Base-by-base conservation (phyloP, 2,888 invertebrate species). In the Monopis laevigella region DNA sequence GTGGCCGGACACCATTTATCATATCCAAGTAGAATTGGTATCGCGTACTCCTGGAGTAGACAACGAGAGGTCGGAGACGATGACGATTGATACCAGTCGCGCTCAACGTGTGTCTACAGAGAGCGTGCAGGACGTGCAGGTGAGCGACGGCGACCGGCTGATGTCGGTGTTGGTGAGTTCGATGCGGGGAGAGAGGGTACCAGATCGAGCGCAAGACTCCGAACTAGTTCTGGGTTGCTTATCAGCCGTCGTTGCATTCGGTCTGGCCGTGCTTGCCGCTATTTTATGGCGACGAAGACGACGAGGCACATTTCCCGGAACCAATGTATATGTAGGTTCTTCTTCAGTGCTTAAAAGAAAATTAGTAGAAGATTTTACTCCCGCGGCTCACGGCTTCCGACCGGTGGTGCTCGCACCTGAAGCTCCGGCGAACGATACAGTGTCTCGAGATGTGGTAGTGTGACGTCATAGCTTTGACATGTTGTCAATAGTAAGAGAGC, bases 1-100 rank as follows among this genome's bases (percentile, higher is more conserved):
- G 40, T 91, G 90, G 90, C 90, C 90, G 38, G 89, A 90, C 63
- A 90, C 90, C 32, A 71, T 89, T 49, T 92, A 90, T 67, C 88
- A 89, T 67, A 89, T 92, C 58, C 90, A 91, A 84, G 91, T 90
- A 14, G 85, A 86, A 60, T 64, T 86, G 14, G 85, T 86, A 11
- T 85, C 85, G 45, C 73, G 84, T 36, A 82, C 83, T 42, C 85
- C 85, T 17, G 86, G 85, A 30, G 80, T 84, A 30, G 85, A 84
- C 46, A 85, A 85, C 54, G 81, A 86, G 46, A 82, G 83, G 59
- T 86, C 86, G 2, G 84, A 86, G 59, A 86, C 85, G 56, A 85
- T 86, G 84, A 85, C 86, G 44, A 74, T 86, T 50, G 86, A 86
- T 49, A 86, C 86, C 1, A 84, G 85, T 45, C 73, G 84, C 41